These are phyloP conservation scores for Ceratina japonica DNA, from an alignment of 1,140 invertebrate genomes.

Conservation along the genomic window DNA sequence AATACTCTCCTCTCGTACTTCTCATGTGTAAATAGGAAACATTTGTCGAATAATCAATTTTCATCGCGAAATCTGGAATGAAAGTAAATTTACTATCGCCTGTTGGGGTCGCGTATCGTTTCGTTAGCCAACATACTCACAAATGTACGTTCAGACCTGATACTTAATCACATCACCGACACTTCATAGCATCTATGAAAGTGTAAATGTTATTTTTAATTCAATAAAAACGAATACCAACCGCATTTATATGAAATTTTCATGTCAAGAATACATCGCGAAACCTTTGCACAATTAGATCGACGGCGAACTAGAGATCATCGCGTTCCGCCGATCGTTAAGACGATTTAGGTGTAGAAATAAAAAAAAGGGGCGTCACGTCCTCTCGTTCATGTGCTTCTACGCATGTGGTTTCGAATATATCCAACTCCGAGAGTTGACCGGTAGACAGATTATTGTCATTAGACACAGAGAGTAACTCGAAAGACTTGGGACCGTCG, in stretches of 20 bases:
- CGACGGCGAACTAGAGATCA: constrained; percentile 21
- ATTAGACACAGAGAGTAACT: constrained; percentile 45
- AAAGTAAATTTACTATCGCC: constrained; percentile 27
- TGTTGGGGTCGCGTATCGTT: constrained; percentile 39
- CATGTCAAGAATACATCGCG: constrained; percentile 15
- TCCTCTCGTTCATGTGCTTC: constrained; percentile 25
- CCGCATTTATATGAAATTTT: constrained; percentile 53
- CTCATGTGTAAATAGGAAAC: constrained; percentile 41
- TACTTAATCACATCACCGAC: constrained; percentile 41
- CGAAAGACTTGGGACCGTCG: constrained; percentile 40
- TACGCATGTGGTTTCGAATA: constrained; percentile 26
- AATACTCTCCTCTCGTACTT: constrained; percentile 45
- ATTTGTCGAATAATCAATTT: constrained; percentile 6
- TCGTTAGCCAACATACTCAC: constrained; percentile 27
- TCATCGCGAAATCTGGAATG: constrained; percentile 27
- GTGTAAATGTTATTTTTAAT: constrained; percentile 59
- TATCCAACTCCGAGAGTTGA: constrained; percentile 58
- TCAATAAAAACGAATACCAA: constrained; percentile 55
- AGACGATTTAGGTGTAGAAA: no score
- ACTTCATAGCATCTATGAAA: constrained; percentile 65
- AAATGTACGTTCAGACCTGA: constrained; percentile 39
- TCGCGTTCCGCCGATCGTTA: constrained; percentile 19
- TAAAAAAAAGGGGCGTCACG: no score
- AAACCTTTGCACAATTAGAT: background rate
- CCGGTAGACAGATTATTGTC: constrained; percentile 41